phyloP scores from a whole-genome alignment of 2,113 vertebrate genomes.

The Macquaria australasica region DNA sequence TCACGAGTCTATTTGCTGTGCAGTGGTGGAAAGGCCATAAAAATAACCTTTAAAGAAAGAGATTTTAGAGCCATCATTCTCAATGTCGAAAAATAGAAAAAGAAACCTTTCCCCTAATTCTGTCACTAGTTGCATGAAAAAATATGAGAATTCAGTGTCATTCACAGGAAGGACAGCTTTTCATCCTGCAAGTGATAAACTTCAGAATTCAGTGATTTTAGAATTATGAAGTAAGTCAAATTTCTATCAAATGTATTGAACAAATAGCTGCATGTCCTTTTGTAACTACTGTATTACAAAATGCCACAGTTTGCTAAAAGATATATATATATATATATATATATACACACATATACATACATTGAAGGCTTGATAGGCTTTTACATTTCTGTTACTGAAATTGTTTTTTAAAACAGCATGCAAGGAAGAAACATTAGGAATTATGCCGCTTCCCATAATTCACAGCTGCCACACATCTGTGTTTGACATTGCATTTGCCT shows the following conservation, averaged over 20 bases:
- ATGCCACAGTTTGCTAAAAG: background rate
- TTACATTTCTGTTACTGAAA: background rate
- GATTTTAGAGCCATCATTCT: conserved; percentile 46
- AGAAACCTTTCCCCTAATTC: background rate
- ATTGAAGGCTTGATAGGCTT: background rate
- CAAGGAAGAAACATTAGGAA: background rate
- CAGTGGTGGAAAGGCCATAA: conserved; percentile 48
- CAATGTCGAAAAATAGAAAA: conserved; percentile 26
- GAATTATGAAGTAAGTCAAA: background rate
- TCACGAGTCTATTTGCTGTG: conserved; percentile 71
- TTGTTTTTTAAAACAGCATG: background rate
- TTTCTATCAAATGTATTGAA: background rate
- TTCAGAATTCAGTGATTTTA: background rate
- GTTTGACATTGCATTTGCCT: background rate
- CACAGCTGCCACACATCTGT: conserved; percentile 17
- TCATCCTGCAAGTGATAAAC: background rate
- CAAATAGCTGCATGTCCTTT: background rate
- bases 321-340: too few relatives aligned
- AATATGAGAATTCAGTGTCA: background rate
- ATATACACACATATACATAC: too few relatives aligned
- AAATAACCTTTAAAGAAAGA: conserved; percentile 62
- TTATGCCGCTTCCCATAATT: background rate
- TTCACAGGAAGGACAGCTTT: conserved; percentile 8
- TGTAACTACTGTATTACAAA: background rate
- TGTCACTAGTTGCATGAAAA: background rate